Evolutionary conservation across 2,113 vertebrate species (phyloP).

Genomic region (Saguinus imperator): DNA sequence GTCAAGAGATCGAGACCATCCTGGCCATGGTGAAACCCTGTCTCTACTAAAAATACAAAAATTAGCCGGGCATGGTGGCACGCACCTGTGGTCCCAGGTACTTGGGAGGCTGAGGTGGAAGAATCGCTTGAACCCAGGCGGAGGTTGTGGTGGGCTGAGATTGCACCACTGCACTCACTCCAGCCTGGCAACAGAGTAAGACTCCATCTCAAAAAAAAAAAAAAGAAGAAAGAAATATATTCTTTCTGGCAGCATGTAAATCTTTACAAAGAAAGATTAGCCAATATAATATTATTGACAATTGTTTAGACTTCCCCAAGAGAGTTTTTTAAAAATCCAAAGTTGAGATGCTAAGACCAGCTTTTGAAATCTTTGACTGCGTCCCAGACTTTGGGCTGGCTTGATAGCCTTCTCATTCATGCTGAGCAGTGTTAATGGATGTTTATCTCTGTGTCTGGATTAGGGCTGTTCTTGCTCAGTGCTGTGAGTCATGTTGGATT

Average conservation of each 20-base stretch:
- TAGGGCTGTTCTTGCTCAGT: neutral
- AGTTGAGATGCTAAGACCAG: neutral
- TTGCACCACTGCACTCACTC: too few species aligned
- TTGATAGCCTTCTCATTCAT: neutral
- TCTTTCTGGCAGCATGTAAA: conserved; percentile 32
- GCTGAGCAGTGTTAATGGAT: fast-evolving
- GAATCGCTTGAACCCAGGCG: too few species aligned
- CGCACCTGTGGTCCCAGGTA: too few species aligned
- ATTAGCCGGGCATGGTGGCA: too few species aligned
- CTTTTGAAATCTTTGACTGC: neutral
- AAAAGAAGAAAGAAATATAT: neutral
- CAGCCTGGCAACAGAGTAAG: too few species aligned
- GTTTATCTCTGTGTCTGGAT: neutral
- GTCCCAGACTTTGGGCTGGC: neutral
- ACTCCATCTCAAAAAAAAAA: too few species aligned
- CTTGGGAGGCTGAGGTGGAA: too few species aligned
- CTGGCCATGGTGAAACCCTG: too few species aligned
- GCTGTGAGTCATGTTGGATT: neutral
- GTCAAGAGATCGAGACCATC: too few species aligned
- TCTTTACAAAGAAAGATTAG: conserved; percentile 34
- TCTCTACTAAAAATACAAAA: too few species aligned
- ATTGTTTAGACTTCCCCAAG: neutral
- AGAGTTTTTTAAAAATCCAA: neutral
- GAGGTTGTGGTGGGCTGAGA: too few species aligned
- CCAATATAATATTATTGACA: conserved; percentile 8